A percentile compares a stretch with the other conserved stretches of the same genome.
phyloP scores from a whole-genome alignment of 1,140 invertebrate genomes.

The Riptortus pedestris region DNA sequence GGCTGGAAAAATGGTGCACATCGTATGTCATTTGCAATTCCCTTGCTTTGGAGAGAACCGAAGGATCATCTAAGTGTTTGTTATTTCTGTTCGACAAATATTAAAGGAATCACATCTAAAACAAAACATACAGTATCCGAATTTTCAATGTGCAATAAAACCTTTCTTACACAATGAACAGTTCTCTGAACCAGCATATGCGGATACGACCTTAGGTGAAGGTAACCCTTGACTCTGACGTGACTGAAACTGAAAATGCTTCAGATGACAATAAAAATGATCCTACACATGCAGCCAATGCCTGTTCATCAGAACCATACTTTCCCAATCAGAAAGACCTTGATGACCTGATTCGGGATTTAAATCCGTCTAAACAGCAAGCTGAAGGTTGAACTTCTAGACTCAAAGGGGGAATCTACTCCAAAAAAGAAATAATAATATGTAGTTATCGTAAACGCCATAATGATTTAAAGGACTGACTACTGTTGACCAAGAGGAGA shows the following conservation, averaged over 20 bases:
- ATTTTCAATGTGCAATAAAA: not conserved
- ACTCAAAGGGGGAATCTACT: not conserved
- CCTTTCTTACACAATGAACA: no score
- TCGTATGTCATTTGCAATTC: no score
- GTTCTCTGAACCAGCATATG: no score
- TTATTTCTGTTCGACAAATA: no score
- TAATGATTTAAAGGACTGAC: not conserved
- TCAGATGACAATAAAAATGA: not conserved
- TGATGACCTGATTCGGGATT: not conserved
- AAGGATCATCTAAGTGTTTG: no score
- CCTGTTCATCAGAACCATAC: no score
- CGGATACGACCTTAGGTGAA: not conserved
- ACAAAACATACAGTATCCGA: not conserved
- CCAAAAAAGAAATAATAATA: not conserved
- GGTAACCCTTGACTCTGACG: not conserved
- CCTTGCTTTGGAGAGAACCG: no score
- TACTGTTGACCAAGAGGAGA: not conserved
- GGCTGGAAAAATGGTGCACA: not conserved
- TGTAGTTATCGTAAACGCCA: not conserved
- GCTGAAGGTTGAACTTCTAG: not conserved
- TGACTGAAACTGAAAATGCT: not conserved
- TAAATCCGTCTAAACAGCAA: no score
- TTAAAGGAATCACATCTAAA: no score
- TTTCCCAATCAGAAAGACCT: not conserved
- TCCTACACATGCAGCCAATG: not conserved